Base-by-base conservation (phyloP, 2,113 vertebrate species). In the Melanocharis versteri region DNA sequence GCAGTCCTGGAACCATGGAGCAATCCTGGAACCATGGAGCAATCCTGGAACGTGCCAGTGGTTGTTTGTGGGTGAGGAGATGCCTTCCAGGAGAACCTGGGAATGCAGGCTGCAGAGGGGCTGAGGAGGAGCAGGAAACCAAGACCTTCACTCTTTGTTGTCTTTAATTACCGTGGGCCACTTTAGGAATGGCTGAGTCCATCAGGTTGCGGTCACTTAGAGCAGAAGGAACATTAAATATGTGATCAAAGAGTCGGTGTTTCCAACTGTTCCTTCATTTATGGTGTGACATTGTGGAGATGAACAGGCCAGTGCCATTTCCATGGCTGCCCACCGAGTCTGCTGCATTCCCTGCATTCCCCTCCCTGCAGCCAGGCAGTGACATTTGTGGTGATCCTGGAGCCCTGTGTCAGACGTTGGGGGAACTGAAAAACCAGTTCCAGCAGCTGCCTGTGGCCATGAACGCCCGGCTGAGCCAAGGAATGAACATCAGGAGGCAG, bases 291-390 rank as follows among this genome's bases (percentile, higher is more conserved):
- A 2, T 0, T 9, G 8, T 17, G 30, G 30, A 14, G 57, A 2
- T 30, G 60, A 13, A 1, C 9, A 24, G 15, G 7, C 2, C 54
- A 30, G n/a, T 6, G 37, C 24, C 8, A 0, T 35, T 22, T 7
- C 31, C 6, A 0, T 26, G 20, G 26, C 42, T 37, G 39, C 44
- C 19, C 6, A 0, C 14, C 3, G 73, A 3, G 5, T 5, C 6
- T n/a, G 75, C 0, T 3, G 9, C 8, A 2, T 16, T 44, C 4
- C 21, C 37, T 31, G 30, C 13, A 1, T 13, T 35, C 42, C 30
- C 20, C 6, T 48, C 14, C 42, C 33, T 15, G 24, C 13, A 3
- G 50, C 23, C 53, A 10, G 68, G 37, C 42, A n/a, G 1, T 0
- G 1, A 11, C 17, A 3, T 4, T 13, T 24, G 10, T 21, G 48